Evolutionary conservation across 2,797 vertebrate genomes (phyloP), one percentile per base, ranked within the genome.

Genomic region (Alauda arvensis): DNA sequence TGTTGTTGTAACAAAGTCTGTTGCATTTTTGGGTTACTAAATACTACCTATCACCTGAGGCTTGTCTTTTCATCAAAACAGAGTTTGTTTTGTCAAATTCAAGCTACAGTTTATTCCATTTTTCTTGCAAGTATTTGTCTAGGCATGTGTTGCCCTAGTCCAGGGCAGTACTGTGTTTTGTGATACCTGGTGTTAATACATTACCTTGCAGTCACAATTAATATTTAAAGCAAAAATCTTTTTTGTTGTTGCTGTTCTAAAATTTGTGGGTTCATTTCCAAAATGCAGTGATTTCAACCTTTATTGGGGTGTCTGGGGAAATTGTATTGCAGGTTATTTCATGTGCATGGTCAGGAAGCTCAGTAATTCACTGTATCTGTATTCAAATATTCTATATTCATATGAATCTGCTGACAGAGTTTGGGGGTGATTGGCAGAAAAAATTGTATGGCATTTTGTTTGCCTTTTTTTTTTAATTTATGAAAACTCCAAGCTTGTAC

Each of bases 1-100:
- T 40, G 40, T 40, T 40, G 40, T 24, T 4, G 4, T 24, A 11
- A 16, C 0, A 1, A 45, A 39, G 0, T 37, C 55, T 33, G 6
- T 25, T 65, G 18, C 8, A 25, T 20, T 40, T 85, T 57, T 62
- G 28, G 8, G 5, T 81, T 9, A 2, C 16, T 55, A 43, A 85
- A 37, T 81, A 55, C 40, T 66, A 8, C 21, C 18, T 43, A 18
- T 60, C 23, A 76, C 6, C 12, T 61, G 14, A 56, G 57, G 28
- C 19, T 69, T 25, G 10, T 34, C 26, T 59, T 59, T 76, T 76
- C 18, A 26, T 43, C 33, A 42, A 56, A 80, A 43, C 1, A 43
- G 40, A 26, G 2, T 40, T 55, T 0, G 0, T 3, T 65, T 85
- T 80, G 34, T 45, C 48, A 59, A 12, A 57, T 56, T 5, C 29